Evolutionary conservation across 2,888 invertebrate genomes (phyloP), one percentile per base, ranked within the genome.

Genomic region (Oscheius sp.): DNA sequence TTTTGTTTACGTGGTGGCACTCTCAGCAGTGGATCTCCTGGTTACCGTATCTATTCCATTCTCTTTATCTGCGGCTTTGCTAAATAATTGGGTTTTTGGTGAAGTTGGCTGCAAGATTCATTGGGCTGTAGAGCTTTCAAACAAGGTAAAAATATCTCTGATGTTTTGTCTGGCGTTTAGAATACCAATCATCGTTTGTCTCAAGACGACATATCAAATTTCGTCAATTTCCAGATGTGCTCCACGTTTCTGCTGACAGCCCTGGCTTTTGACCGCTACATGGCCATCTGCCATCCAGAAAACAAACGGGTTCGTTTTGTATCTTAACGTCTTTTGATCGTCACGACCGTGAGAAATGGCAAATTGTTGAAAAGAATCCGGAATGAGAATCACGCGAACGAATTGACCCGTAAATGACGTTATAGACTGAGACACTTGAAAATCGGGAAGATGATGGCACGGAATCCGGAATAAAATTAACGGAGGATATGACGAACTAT

Each of bases 201-300:
- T 58, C 33, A 20, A 27, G 27, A 34, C n/a, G 34, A 20, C 42
- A 33, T 55, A 33, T 55, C 55, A 17, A 33, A 37, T 55, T 55
- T 33, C 55, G 34, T 34, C 55, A 55, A 55, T 64, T 64, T 75
- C 42, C 66, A 80, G 80, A 77, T 80, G 69, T 79, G 79, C 69
- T 81, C 81, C 0, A 80, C 79, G 12, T 79, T 80, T 64, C 73
- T 81, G 20, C 66, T 81, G 17, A 79, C 79, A 15, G 79, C 81
- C 0, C 68, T 81, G 17, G 80, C 79, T 4, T 79, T 82, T 69
- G 80, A 79, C 69, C 72, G 82, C 12, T 82, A 76, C 66, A 79
- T 80, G 80, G 80, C 78, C 12, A 75, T 82, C 25, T 80, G 80
- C 65, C 78, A 81, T 71, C 81, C 81, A 33, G 77, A 78, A 66